These are phyloP conservation scores for Barbus barbus DNA, from an alignment of 2,113 vertebrate genomes.

Conservation along the genomic window DNA sequence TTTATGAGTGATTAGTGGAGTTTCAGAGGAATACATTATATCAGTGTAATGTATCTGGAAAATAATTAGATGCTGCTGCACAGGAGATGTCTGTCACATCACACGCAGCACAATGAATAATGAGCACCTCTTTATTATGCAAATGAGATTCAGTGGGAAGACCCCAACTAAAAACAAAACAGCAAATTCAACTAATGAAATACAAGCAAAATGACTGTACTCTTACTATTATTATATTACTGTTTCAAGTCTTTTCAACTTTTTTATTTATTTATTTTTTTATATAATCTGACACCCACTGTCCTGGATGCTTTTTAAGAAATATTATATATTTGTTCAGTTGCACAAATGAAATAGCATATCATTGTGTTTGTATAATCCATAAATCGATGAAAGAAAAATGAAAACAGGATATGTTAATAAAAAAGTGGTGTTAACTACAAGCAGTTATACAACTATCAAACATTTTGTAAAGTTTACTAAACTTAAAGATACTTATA, in stretches of 20 bases:
- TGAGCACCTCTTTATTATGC: slow-evolving; percentile 68
- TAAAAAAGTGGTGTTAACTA: too few species aligned
- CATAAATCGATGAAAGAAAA: too few species aligned
- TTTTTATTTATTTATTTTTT: too few species aligned
- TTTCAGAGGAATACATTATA: slow-evolving; percentile 57
- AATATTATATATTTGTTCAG: too few species aligned
- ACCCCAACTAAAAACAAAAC: neutral
- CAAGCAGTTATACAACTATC: too few species aligned
- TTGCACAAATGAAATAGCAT: too few species aligned
- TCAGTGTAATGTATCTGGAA: slow-evolving; percentile 58
- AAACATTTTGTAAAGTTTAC: too few species aligned
- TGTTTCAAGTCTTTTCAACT: neutral
- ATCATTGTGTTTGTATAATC: too few species aligned
- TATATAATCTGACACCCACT: neutral
- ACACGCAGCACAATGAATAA: slow-evolving; percentile 66
- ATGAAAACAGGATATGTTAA: too few species aligned
- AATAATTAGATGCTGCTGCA: slow-evolving; percentile 62
- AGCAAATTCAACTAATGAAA: too few species aligned
- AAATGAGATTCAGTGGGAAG: slow-evolving; percentile 56
- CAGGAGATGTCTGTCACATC: slow-evolving; percentile 59
- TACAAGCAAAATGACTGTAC: neutral
- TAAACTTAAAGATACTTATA: too few species aligned
- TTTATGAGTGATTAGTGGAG: slow-evolving; percentile 58
- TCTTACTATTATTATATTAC: neutral
- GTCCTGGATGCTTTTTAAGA: neutral